Base-by-base conservation (phyloP, 2,888 invertebrate genomes). In the Lasioglossum lativentre region DNA sequence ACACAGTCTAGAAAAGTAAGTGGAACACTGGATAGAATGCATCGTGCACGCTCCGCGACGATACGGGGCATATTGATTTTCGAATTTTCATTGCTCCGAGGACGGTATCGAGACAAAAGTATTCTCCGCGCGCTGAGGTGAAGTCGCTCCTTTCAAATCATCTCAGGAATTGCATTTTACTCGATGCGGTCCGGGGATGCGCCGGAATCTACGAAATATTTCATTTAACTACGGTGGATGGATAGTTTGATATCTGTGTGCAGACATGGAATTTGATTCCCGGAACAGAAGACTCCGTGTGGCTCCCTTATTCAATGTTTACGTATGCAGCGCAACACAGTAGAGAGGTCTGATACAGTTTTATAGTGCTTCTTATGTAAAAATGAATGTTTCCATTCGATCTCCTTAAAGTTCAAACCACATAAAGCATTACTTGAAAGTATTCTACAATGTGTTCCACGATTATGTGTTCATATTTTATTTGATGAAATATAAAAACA, bases 71-170 rank as follows among this genome's bases (percentile, higher is more conserved):
- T 90, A 90, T 90, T 90, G 90, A 90, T 90, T 88, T 91, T 89
- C 86, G 90, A 91, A 91, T 90, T 90, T 89, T 90, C 90, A 86
- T 90, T 82, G 86, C 82, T 68, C 80, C 78, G 75, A 63, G n/a
- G 76, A 85, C 86, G 83, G 91, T 83, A 79, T 80, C 78, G 79
- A 75, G 75, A 75, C 85, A 86, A 90, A 88, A 90, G 80, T 88
- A 81, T 82, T 82, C 90, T 85, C 82, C 78, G 45, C 74, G 75
- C 38, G 78, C 56, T 66, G 85, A 80, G 78, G 82, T 66, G 87
- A 80, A 78, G 78, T 86, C 78, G 82, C 78, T 75, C 86, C 85
- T 91, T 88, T 85, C 82, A 76, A 83, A 86, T 90, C 4, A 72
- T 27, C 42, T 68, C 74, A 75, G 78, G 59, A 73, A 71, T 63